Evolutionary conservation across 2,113 vertebrate genomes (phyloP), one percentile per base, ranked within the genome.

Genomic region (Pheucticus melanocephalus): DNA sequence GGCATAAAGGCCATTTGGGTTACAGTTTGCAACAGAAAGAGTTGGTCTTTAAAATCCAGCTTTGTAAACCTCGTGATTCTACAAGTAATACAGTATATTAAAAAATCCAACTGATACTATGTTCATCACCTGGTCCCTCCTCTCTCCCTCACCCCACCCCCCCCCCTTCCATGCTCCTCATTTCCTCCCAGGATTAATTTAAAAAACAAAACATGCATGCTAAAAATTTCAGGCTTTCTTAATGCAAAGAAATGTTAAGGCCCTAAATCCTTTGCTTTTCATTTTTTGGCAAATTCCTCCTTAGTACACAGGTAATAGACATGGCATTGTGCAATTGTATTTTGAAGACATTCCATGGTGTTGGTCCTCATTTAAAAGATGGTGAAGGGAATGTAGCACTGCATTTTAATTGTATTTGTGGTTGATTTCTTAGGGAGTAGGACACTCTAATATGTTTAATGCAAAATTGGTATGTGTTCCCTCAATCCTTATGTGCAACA

Each of bases 71-170:
- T 10, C 3, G 5, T 31, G 25, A 31, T 10, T 35, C 24, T 69
- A 39, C 6, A 77, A 59, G 22, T 44, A 73, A 61, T 11, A 13
- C 3, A 50, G 40, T 25, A 14, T n/a, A 53, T 44, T 40, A 71
- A 65, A 92, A 73, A 14, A 15, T 56, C 37, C 19, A 69, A 25
- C 16, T 70, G n/a, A 45, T 4, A 45, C 42, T 30, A 25, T 18
- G 60, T 40, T 73, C 11, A 71, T 48, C 35, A 86, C 10, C 15
- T 50, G 10, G 50, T 39, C 35, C 63, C 37, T 15, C 4, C 12
- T n/a, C 7, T 10, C 45, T 8, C 18, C 8, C 27, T 27, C 8
- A 0, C 11, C 2, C 0, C n/a, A n/a, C 21, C 1, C 14, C 1
- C 0, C 39, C 10, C 39, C 35, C 15, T 14, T 9, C 48, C 24